Conservation (phyloP, 2,797 vertebrate species). For the Propithecus deckenii region DNA sequence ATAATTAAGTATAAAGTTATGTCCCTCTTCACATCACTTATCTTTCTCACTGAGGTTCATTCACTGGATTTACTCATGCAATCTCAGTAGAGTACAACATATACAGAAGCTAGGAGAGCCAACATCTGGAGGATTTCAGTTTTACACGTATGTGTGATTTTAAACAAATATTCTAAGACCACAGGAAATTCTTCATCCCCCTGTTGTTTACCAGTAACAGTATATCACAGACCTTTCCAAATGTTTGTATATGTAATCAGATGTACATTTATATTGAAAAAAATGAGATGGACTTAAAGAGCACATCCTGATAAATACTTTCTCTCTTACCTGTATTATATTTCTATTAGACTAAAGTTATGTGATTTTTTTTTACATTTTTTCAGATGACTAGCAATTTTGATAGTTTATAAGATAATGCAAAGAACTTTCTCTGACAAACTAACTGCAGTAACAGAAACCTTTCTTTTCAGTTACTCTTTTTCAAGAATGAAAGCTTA, state of each 20-base stretch:
- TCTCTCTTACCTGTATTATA: slow-evolving; percentile 91
- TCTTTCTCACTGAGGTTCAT: slow-evolving; percentile 78
- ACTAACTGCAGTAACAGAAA: slow-evolving; percentile 92
- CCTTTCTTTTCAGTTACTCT: slow-evolving; percentile 92
- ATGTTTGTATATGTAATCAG: slow-evolving; percentile 91
- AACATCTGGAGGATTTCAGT: slow-evolving; percentile 78
- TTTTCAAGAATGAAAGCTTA: slow-evolving; percentile 92
- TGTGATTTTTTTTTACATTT: slow-evolving; percentile 91
- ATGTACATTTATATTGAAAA: slow-evolving; percentile 90
- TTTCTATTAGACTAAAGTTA: slow-evolving; percentile 92
- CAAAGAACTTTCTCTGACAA: slow-evolving; percentile 91
- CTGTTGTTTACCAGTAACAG: slow-evolving; percentile 85
- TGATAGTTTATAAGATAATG: slow-evolving; percentile 93
- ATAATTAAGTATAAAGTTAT: slow-evolving; percentile 75
- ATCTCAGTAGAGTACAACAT: slow-evolving; percentile 76
- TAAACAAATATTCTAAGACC: slow-evolving; percentile 82
- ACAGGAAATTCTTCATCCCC: slow-evolving; percentile 83
- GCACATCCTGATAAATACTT: slow-evolving; percentile 90
- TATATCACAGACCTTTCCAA: slow-evolving; percentile 86
- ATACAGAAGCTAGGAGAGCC: slow-evolving; percentile 72
- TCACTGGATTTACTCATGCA: slow-evolving; percentile 74
- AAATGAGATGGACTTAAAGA: slow-evolving; percentile 90
- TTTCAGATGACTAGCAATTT: slow-evolving; percentile 92
- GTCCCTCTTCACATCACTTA: slow-evolving; percentile 79
- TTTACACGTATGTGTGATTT: slow-evolving; percentile 81